Conservation (phyloP, 2,797 vertebrate genomes). For the Manis pentadactyla region DNA sequence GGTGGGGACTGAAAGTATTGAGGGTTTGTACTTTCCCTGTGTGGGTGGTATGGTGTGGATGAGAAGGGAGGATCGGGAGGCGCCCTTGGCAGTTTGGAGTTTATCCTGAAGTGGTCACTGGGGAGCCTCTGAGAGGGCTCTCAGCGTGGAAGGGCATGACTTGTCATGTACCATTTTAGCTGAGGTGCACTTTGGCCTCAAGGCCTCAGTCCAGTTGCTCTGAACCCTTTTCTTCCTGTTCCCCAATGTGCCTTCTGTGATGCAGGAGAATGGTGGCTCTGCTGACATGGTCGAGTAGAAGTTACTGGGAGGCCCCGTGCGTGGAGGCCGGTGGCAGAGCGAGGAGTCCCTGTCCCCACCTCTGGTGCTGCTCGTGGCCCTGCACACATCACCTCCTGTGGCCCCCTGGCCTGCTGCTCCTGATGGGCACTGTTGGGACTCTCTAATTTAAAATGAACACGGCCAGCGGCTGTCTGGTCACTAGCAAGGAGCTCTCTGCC, state of each 20-base stretch:
- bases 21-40: no score
- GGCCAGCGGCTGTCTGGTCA: neutral
- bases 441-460: neutral
- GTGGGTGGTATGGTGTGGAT: neutral
- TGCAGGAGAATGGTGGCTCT: neutral
- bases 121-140: neutral
- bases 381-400: neutral
- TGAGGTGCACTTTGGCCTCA: accelerated
- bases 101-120: neutral
- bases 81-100: neutral
- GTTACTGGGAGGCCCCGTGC: neutral
- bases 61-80: neutral
- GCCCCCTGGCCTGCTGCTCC: neutral
- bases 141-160: neutral
- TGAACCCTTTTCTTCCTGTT: neutral
- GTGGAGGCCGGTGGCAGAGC: neutral
- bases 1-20: neutral
- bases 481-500: neutral
- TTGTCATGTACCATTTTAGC: neutral
- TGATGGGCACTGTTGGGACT: accelerated
- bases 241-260: neutral
- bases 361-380: neutral
- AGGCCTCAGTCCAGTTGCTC: constrained; percentile 11
- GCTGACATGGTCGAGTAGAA: neutral
- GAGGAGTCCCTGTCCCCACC: neutral